A percentile compares a stretch with the other conserved stretches of the same genome.
Conservation (phyloP, 2,797 vertebrate species). For the Falco concolor region DNA sequence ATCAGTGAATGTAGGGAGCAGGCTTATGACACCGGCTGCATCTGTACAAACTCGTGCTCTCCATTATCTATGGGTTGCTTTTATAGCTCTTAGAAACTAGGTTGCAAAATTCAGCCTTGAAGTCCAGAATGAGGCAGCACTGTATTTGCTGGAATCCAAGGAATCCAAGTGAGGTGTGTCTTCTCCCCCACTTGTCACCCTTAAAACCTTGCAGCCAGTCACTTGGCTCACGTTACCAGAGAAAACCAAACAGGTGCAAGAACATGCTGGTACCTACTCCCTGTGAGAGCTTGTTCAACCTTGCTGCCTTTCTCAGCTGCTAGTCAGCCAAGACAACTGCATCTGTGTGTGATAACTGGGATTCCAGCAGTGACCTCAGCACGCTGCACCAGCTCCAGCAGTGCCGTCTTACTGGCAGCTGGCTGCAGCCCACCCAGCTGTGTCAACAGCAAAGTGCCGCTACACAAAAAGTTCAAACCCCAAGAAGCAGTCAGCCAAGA, state of each 20-base stretch:
- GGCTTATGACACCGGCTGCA: neutral
- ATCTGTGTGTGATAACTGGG: too few relatives aligned
- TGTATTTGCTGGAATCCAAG: neutral
- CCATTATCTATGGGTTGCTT: neutral
- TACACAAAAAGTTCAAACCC: neutral
- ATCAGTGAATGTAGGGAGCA: neutral
- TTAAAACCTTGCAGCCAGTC: too few relatives aligned
- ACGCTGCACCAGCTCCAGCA: neutral
- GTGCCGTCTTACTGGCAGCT: neutral
- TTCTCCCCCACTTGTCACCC: too few relatives aligned
- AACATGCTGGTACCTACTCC: too few relatives aligned
- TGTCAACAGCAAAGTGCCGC: neutral
- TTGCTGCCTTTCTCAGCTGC: too few relatives aligned
- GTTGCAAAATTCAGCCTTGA: neutral
- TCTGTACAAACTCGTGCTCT: neutral
- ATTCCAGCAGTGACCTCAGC: neutral
- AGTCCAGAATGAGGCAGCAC: neutral
- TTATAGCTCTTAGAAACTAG: neutral
- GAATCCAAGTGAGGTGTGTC: too few relatives aligned
- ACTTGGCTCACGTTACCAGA: too few relatives aligned
- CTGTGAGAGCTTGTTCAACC: too few relatives aligned
- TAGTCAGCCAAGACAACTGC: too few relatives aligned
- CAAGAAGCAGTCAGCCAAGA: neutral
- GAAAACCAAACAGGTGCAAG: too few relatives aligned
- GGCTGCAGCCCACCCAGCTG: neutral